Conservation (phyloP, 2,888 invertebrate species). For the Stramonita haemastoma region DNA sequence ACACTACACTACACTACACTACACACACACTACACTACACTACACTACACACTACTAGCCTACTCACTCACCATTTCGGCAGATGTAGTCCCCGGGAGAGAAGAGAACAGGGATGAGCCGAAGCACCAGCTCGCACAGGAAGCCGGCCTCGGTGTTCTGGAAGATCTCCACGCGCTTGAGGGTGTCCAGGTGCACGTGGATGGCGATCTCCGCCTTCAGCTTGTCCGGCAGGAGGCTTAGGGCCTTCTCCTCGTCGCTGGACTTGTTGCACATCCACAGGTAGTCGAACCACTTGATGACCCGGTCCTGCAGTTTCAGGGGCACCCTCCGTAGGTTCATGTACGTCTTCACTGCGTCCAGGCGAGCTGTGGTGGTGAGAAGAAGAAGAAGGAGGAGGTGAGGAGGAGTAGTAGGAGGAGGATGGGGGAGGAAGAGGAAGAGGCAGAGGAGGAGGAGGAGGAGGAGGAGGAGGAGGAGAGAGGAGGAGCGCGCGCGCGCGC, state of each 20-base stretch:
- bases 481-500: too few relatives aligned
- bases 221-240: conserved; percentile 83
- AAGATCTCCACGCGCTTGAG: conserved; percentile 95
- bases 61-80: conserved; percentile 91
- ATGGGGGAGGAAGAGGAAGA: neutral
- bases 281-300: conserved; percentile 99
- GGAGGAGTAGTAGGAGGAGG: neutral
- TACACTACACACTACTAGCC: neutral
- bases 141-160: conserved; percentile 99
- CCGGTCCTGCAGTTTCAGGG: conserved; percentile 95
- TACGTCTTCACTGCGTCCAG: conserved; percentile 99
- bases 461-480: too few relatives aligned
- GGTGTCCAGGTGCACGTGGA: conserved; percentile 99
- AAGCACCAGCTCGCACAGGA: conserved; percentile 97
- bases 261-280: conserved; percentile 98
- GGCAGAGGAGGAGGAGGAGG: neutral
- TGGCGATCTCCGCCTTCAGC: conserved; percentile 98
- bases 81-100: conserved; percentile 98
- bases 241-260: conserved; percentile 94
- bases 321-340: conserved; percentile 97
- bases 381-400: neutral
- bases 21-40: neutral
- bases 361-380: conserved; percentile 86
- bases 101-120: conserved; percentile 96
- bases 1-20: neutral